Percentiles rank a stretch among this genome's conserved stretches.
These are phyloP conservation scores for Caenorhabditis doughertyi DNA, from an alignment of 2,888 invertebrate genomes.

Conservation along the genomic window DNA sequence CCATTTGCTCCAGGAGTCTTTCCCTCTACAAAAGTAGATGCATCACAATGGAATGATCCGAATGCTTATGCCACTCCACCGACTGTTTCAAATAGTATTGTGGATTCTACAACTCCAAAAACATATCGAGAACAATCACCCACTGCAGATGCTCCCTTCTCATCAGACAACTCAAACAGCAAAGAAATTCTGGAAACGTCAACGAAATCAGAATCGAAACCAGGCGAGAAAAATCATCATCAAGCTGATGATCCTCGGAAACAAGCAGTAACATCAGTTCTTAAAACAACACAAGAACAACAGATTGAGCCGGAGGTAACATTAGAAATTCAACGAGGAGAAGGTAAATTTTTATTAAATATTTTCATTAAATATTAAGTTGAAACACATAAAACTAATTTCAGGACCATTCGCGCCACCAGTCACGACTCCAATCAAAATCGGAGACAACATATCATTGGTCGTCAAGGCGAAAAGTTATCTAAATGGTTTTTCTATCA, in stretches of 20 bases:
- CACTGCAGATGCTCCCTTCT: slow-evolving; percentile 61
- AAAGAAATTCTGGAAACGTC: slow-evolving; percentile 43
- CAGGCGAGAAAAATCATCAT: neutral
- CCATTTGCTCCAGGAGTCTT: slow-evolving; percentile 51
- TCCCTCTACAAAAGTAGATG: slow-evolving; percentile 58
- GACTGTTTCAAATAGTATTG: neutral
- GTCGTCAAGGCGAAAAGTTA: slow-evolving; percentile 76
- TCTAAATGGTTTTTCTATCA: slow-evolving; percentile 55
- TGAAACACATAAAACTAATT: neutral
- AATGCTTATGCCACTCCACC: slow-evolving; percentile 59
- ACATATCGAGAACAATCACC: slow-evolving; percentile 64
- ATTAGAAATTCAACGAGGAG: slow-evolving; percentile 80
- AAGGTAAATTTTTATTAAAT: slow-evolving; percentile 51
- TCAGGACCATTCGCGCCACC: slow-evolving; percentile 74
- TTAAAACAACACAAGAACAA: slow-evolving; percentile 68
- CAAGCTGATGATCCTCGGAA: slow-evolving; percentile 36
- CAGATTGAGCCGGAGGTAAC: slow-evolving; percentile 69
- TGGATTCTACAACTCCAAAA: slow-evolving; percentile 47
- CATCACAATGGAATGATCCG: slow-evolving; percentile 65
- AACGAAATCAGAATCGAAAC: neutral
- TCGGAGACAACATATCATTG: slow-evolving; percentile 81
- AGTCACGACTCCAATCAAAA: slow-evolving; percentile 76
- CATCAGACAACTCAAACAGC: slow-evolving; percentile 49
- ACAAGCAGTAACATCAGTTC: slow-evolving; percentile 34
- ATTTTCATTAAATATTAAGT: neutral